Conservation (phyloP, 2,888 invertebrate genomes). For the Pyrocoelia pectoralis region DNA sequence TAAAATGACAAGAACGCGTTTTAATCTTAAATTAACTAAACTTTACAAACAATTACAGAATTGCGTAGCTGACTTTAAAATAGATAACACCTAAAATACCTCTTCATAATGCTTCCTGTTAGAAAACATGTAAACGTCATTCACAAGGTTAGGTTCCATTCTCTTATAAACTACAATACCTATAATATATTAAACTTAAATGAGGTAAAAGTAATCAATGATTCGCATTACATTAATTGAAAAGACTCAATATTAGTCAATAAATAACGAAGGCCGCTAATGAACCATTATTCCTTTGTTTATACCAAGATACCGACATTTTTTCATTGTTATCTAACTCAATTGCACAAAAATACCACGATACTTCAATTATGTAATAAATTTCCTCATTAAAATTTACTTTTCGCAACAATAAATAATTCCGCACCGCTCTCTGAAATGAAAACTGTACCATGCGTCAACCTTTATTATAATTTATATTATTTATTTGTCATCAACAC, state of each 20-base stretch:
- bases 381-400: no score
- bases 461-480: no score
- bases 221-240: neutral
- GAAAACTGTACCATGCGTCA: no score
- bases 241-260: neutral
- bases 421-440: no score
- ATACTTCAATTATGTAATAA: no score
- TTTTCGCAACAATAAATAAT: no score
- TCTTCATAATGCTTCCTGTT: slow-evolving; percentile 1
- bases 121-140: neutral
- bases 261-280: neutral
- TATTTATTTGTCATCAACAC: no score
- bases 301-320: neutral
- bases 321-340: neutral
- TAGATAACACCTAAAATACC: neutral
- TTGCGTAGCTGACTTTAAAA: neutral
- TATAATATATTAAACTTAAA: no score
- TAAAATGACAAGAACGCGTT: no score
- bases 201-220: neutral
- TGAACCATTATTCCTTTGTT: neutral
- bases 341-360: neutral
- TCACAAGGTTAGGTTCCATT: neutral
- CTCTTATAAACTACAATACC: neutral
- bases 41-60: no score
- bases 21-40: no score